phyloP scores from a whole-genome alignment of 2,888 invertebrate species.

The Iselma pallidipennis region DNA sequence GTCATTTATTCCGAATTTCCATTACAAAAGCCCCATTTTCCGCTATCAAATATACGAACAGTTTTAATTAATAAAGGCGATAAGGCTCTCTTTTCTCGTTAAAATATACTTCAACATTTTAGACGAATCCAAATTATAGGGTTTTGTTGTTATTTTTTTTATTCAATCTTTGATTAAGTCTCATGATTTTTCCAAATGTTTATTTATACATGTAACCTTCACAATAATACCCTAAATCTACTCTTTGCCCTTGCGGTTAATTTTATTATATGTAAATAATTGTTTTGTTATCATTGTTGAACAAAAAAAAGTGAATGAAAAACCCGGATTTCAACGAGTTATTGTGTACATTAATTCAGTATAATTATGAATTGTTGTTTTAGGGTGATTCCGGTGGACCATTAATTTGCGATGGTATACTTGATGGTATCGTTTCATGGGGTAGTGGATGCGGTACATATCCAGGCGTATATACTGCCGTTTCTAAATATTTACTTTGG shows the following conservation, averaged over 20 bases:
- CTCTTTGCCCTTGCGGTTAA: not conserved
- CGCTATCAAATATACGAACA: too few relatives aligned
- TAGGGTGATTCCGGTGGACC: constrained; percentile 46
- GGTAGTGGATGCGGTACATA: constrained; percentile 38
- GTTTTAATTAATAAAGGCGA: too few relatives aligned
- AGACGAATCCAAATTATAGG: too few relatives aligned
- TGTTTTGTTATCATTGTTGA: constrained; percentile 7
- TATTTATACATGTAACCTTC: too few relatives aligned
- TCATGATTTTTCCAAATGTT: too few relatives aligned
- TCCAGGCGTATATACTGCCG: constrained; percentile 41
- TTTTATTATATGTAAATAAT: not conserved
- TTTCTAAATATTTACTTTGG: constrained; percentile 34
- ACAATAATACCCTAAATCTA: too few relatives aligned
- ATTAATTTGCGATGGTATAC: constrained; percentile 32
- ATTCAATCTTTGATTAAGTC: too few relatives aligned
- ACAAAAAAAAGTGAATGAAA: not conserved
- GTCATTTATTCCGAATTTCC: too few relatives aligned
- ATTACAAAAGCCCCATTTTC: too few relatives aligned
- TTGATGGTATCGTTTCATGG: constrained; percentile 40
- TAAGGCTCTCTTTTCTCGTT: too few relatives aligned
- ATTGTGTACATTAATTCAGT: not conserved
- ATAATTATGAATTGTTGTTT: constrained; percentile 11
- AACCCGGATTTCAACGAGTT: not conserved
- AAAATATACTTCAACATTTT: too few relatives aligned
- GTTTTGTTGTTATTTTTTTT: too few relatives aligned